Percentiles rank a stretch among this genome's conserved stretches.
Evolutionary conservation across 2,888 invertebrate genomes (phyloP).

Genomic region (Altica lythri): DNA sequence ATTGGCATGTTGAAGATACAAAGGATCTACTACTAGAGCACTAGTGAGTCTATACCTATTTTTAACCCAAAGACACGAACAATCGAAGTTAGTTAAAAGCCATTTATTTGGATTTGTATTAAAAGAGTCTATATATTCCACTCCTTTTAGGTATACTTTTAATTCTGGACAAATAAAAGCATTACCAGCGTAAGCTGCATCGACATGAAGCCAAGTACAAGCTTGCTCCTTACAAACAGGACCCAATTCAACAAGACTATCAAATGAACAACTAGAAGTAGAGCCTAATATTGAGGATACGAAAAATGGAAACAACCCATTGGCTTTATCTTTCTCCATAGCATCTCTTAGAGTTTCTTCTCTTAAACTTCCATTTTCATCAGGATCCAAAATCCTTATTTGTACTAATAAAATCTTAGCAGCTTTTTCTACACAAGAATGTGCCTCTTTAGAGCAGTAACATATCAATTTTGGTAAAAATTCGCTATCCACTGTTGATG

Average conservation of each 20-base stretch:
- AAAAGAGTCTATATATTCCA: slow-evolving; percentile 81
- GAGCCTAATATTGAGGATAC: slow-evolving; percentile 83
- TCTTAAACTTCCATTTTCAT: slow-evolving; percentile 68
- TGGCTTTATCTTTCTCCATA: slow-evolving; percentile 72
- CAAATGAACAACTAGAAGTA: slow-evolving; percentile 83
- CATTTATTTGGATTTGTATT: slow-evolving; percentile 90
- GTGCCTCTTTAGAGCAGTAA: slow-evolving; percentile 73
- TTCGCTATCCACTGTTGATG: slow-evolving; percentile 66
- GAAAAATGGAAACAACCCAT: slow-evolving; percentile 81
- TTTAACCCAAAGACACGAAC: slow-evolving; percentile 82
- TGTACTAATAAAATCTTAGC: slow-evolving; percentile 78
- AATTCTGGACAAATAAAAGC: slow-evolving; percentile 86
- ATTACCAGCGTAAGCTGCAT: slow-evolving; percentile 87
- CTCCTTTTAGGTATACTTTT: slow-evolving; percentile 66
- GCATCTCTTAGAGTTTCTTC: slow-evolving; percentile 67
- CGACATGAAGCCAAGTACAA: slow-evolving; percentile 84
- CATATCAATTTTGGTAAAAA: slow-evolving; percentile 79
- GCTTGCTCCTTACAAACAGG: slow-evolving; percentile 67
- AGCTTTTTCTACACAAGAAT: slow-evolving; percentile 79
- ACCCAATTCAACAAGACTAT: slow-evolving; percentile 78
- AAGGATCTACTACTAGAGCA: slow-evolving; percentile 83
- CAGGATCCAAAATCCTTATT: slow-evolving; percentile 72
- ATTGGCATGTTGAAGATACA: slow-evolving; percentile 84
- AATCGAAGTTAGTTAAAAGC: slow-evolving; percentile 84
- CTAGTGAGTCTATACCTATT: slow-evolving; percentile 78